These are phyloP conservation scores for Tineola bisselliella DNA, from an alignment of 2,888 invertebrate genomes.

Conservation along the genomic window DNA sequence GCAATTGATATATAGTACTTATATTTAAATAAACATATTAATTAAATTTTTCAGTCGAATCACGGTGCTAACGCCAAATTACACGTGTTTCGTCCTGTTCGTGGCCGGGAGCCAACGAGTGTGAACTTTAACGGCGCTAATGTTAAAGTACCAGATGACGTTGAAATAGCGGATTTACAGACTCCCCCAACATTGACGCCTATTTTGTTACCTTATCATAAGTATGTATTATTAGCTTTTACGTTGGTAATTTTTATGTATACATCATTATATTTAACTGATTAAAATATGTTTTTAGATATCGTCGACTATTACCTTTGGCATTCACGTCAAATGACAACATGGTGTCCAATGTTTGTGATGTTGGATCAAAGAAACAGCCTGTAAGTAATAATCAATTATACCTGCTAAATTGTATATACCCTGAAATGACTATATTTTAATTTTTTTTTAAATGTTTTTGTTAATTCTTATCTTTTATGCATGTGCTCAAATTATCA, in stretches of 20 bases:
- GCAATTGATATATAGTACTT: too few species aligned
- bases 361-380: too few species aligned
- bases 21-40: too few species aligned
- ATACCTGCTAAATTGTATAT: too few species aligned
- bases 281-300: constrained; percentile 22
- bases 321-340: constrained; percentile 36
- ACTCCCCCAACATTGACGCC: constrained; percentile 29
- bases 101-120: neutral
- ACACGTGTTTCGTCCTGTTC: constrained; percentile 19
- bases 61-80: constrained; percentile 45
- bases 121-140: constrained; percentile 20
- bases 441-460: too few species aligned
- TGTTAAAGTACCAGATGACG: constrained; percentile 27
- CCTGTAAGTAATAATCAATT: too few species aligned
- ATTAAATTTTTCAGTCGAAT: constrained; percentile 24
- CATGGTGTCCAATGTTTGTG: neutral
- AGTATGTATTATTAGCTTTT: constrained; percentile 20
- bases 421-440: too few species aligned
- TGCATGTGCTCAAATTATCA: too few species aligned
- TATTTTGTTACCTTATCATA: constrained; percentile 38
- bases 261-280: too few species aligned
- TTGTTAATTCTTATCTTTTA: too few species aligned
- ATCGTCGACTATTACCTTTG: constrained; percentile 37
- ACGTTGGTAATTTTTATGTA: too few species aligned
- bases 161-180: constrained; percentile 20